phyloP scores from a whole-genome alignment of 2,888 invertebrate species.

The Chesias legatella region DNA sequence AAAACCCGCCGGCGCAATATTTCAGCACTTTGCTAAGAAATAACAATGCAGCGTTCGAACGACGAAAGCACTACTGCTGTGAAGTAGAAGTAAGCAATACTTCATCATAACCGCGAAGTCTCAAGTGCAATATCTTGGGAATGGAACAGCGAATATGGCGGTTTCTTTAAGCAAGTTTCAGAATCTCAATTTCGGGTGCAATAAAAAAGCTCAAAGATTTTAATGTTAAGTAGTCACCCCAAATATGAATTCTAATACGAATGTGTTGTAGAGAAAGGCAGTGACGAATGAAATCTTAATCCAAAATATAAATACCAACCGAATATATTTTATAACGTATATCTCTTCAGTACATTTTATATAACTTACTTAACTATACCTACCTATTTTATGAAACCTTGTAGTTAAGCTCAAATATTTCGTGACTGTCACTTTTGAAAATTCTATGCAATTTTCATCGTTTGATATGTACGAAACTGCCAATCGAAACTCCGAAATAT shows the following conservation, averaged over 20 bases:
- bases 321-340: no score
- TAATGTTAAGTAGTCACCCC: no score
- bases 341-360: no score
- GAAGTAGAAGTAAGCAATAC: conserved; percentile 58
- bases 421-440: no score
- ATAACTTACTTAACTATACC: no score
- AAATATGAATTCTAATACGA: no score
- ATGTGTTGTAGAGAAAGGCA: no score
- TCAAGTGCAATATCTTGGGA: conserved; percentile 30
- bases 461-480: conserved; percentile 7
- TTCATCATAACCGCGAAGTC: conserved; percentile 55
- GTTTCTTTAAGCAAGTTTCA: conserved; percentile 12
- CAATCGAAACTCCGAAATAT: conserved; percentile 24
- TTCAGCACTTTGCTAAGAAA: conserved; percentile 70
- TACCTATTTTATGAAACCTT: no score
- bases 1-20: conserved; percentile 62
- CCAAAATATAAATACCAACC: no score
- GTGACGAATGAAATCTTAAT: no score
- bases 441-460: conserved; percentile 5
- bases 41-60: conserved; percentile 65
- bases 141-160: conserved; percentile 28
- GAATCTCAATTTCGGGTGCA: neutral
- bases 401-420: no score
- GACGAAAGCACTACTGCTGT: conserved; percentile 59
- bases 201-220: no score